phyloP scores from a whole-genome alignment of 2,797 vertebrate species.

The Austrolebias charrua region DNA sequence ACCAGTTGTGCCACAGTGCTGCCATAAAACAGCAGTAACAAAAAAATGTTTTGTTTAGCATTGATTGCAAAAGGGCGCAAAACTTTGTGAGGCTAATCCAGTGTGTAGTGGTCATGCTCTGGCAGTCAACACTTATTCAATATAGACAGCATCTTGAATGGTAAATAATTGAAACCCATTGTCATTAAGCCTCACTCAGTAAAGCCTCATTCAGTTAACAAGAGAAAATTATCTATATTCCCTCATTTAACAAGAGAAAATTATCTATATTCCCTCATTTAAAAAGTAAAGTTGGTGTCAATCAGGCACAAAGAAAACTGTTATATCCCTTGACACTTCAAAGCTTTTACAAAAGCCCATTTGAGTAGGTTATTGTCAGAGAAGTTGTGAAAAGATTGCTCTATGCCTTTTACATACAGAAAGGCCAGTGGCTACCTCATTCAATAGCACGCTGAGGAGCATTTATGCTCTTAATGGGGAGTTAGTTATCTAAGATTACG shows the following conservation, averaged over 20 bases:
- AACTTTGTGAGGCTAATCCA: constrained; percentile 12
- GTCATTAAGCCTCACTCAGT: constrained; percentile 33
- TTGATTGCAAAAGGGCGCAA: constrained; percentile 4
- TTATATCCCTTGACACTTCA: constrained; percentile 28
- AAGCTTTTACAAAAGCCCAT: constrained; percentile 23
- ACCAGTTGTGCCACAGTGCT: too few species aligned
- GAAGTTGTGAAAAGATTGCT: constrained; percentile 41
- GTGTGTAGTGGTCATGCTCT: constrained; percentile 8
- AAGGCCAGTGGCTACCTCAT: constrained; percentile 45
- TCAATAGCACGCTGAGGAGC: constrained; percentile 47
- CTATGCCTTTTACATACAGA: constrained; percentile 30
- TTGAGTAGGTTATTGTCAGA: constrained; percentile 23
- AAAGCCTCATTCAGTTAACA: constrained; percentile 38
- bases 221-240: constrained; percentile 24
- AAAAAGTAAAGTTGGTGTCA: constrained; percentile 23
- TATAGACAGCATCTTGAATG: constrained; percentile 16
- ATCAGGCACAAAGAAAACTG: constrained; percentile 13
- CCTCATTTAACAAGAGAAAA: constrained; percentile 15
- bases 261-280: too few species aligned
- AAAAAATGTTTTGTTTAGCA: neutral
- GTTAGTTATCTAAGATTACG: constrained; percentile 40
- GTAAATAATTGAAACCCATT: constrained; percentile 47
- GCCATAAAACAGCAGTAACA: too few species aligned
- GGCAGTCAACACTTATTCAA: constrained; percentile 42
- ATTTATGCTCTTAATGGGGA: constrained; percentile 44